Conservation (phyloP, 2,888 invertebrate genomes). For the Megaustenia siamemsis region DNA sequence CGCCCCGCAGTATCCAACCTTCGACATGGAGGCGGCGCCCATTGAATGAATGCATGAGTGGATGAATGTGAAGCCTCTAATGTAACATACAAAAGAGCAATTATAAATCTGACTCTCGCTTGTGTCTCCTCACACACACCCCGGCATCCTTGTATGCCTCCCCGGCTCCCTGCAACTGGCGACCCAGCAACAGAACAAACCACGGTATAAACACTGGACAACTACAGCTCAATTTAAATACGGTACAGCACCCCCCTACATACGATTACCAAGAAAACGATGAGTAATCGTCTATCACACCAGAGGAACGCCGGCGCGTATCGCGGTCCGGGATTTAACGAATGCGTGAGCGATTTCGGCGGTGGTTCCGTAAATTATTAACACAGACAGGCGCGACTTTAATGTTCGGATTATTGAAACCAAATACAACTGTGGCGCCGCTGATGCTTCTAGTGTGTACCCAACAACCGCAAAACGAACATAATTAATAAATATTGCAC, state of each 20-base stretch:
- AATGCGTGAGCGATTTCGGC: neutral
- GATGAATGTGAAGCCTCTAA: too few relatives aligned
- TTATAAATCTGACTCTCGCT: too few relatives aligned
- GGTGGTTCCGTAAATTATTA: neutral
- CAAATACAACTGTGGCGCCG: constrained; percentile 7
- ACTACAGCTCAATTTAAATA: too few relatives aligned
- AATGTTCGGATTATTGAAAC: constrained; percentile 21
- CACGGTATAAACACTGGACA: too few relatives aligned
- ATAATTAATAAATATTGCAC: constrained; percentile 21
- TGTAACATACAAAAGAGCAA: too few relatives aligned
- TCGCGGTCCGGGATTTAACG: neutral
- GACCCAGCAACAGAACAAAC: neutral
- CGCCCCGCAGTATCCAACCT: too few relatives aligned
- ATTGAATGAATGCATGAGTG: too few relatives aligned
- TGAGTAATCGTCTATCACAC: neutral
- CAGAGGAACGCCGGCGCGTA: neutral
- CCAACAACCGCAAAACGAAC: neutral
- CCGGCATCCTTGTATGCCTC: too few relatives aligned
- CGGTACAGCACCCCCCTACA: too few relatives aligned
- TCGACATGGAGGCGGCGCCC: too few relatives aligned
- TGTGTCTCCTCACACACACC: too few relatives aligned
- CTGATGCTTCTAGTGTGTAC: neutral
- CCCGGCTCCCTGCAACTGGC: neutral
- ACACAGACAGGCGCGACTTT: constrained; percentile 11
- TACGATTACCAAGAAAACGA: neutral